Percentiles rank a stretch among this genome's conserved stretches.
Conservation (phyloP, 2,113 vertebrate species). For the Siphamia tubifer region DNA sequence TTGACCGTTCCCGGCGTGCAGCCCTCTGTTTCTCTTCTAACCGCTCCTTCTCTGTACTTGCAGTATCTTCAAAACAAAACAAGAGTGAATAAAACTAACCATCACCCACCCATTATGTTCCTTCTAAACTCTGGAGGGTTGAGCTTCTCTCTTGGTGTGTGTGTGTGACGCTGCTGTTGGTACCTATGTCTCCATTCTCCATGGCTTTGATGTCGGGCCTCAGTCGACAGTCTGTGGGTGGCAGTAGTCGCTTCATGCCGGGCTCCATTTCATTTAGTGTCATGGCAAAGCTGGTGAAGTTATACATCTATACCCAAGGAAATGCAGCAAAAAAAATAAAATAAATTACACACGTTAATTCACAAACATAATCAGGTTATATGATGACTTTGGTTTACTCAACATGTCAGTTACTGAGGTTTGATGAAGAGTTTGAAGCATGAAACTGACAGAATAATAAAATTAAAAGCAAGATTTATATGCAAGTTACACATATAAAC, state of each 20-base stretch:
- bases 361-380: no score
- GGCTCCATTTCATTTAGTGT: conserved; percentile 91
- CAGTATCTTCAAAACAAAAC: conserved; percentile 79
- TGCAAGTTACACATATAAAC: no score
- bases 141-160: background rate
- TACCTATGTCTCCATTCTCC: conserved; percentile 94
- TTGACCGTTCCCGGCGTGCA: conserved; percentile 87
- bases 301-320: conserved; percentile 88
- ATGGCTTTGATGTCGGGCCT: conserved; percentile 93
- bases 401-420: no score
- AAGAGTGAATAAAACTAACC: background rate
- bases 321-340: background rate
- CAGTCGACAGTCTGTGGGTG: conserved; percentile 92
- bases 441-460: no score
- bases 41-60: conserved; percentile 91
- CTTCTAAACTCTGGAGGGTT: background rate
- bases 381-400: no score
- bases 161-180: background rate
- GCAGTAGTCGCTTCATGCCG: conserved; percentile 81
- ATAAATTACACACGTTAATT: background rate
- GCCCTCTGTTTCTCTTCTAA: conserved; percentile 94
- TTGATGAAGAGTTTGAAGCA: no score
- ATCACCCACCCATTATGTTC: background rate
- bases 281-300: conserved; percentile 95
- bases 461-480: no score